Base-by-base conservation (phyloP, 2,113 vertebrate genomes). In the Malurus melanocephalus region DNA sequence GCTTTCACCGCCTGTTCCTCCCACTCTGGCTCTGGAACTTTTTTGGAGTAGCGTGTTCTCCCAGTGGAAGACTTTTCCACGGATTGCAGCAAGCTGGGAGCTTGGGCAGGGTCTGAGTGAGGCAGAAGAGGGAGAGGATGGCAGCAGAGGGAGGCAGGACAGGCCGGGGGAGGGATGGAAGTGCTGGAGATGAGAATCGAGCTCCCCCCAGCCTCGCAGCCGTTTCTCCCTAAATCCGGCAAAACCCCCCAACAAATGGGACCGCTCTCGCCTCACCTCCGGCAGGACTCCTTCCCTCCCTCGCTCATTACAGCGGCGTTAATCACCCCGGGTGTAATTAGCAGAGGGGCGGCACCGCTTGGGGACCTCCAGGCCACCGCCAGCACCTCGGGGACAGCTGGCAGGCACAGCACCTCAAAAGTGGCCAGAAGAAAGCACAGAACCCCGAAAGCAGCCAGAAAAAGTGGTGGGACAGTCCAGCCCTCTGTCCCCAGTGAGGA, bases 211-310 rank as follows among this genome's bases (percentile, higher is more conserved):
- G 45, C 27, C 45, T 60, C 33, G 10, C 3, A 48, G 76, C 48
- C 24, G 7, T 21, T 81, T 68, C 62, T 61, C 49, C 75, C 51
- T 18, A 57, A 75, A 52, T 30, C 1, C 2, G 48, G 59, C 43
- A 55, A 85, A 79, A 48, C 28, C 33, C 22, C 19, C 61, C 5
- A 52, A 69, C 23, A 42, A 22, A 22, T 13, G 13, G 48, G 40
- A 84, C 80, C 38, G 17, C 68, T 56, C 78, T n/a, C 19, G 5
- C 62, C 78, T 72, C 73, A 84, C 33, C 57, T 49, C 8, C 88
- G 68, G 90, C 71, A 89, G 68, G 69, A 75, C 77, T 92, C 57
- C 57, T 52, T 88, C 85, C 81, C 85, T 87, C 89, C 89, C 62
- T n/a, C n/a, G n/a, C n/a, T n/a, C n/a, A n/a, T n/a, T n/a, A n/a